phyloP scores from a whole-genome alignment of 2,888 invertebrate genomes.

The Eristalis tenax region DNA sequence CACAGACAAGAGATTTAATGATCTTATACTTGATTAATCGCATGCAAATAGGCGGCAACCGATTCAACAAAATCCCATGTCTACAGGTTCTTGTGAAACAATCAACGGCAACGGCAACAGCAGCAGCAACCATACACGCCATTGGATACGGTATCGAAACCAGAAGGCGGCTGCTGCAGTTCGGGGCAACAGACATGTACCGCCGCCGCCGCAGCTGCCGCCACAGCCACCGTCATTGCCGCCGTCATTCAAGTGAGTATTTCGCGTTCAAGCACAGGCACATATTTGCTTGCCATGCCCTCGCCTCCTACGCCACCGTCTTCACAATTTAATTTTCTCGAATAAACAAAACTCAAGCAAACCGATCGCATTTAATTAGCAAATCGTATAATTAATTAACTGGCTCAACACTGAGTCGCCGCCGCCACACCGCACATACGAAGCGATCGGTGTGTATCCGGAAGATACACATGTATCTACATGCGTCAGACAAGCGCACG shows the following conservation, averaged over 20 bases:
- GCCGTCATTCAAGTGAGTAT: not conserved
- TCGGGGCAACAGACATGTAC: slow-evolving; percentile 40
- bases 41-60: slow-evolving; percentile 70
- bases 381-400: slow-evolving; percentile 69
- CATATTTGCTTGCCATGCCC: slow-evolving; percentile 7
- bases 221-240: not conserved
- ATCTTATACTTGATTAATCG: slow-evolving; percentile 63
- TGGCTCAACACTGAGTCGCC: slow-evolving; percentile 39
- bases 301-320: not conserved
- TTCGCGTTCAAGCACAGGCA: not conserved
- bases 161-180: slow-evolving; percentile 46
- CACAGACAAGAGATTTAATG: slow-evolving; percentile 51
- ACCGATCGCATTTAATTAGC: slow-evolving; percentile 70
- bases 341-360: slow-evolving; percentile 63
- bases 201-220: not conserved
- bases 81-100: slow-evolving; percentile 59
- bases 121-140: slow-evolving; percentile 7
- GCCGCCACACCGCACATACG: not conserved
- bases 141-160: slow-evolving; percentile 38
- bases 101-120: slow-evolving; percentile 35
- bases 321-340: slow-evolving; percentile 54
- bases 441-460: slow-evolving; percentile 44
- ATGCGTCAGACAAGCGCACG: slow-evolving; percentile 54
- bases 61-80: slow-evolving; percentile 41
- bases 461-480: slow-evolving; percentile 65